A percentile compares a stretch with the other conserved stretches of the same genome.
Evolutionary conservation across 2,888 invertebrate genomes (phyloP).

Genomic region (Macrophya annulata): DNA sequence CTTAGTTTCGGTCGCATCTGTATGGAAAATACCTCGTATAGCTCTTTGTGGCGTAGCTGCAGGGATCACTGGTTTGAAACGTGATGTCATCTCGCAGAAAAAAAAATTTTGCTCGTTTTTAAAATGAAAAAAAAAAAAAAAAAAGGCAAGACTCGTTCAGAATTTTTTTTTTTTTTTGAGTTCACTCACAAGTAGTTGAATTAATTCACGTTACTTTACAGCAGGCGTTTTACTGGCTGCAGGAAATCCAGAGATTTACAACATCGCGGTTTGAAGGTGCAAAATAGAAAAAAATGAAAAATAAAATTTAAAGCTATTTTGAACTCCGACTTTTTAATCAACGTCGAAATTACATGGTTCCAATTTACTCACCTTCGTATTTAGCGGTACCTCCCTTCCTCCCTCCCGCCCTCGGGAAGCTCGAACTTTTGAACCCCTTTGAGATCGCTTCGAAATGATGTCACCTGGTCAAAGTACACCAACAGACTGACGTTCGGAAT

Average conservation of each 20-base stretch:
- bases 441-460: slow-evolving; percentile 56
- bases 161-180: neutral
- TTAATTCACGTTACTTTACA: neutral
- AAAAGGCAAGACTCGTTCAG: neutral
- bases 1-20: slow-evolving; percentile 50
- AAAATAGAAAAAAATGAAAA: neutral
- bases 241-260: neutral
- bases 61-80: slow-evolving; percentile 36
- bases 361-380: slow-evolving; percentile 22
- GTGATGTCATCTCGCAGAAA: slow-evolving; percentile 38
- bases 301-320: neutral
- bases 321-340: neutral
- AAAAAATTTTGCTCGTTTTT: neutral
- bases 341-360: neutral
- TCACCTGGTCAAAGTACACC: slow-evolving; percentile 67
- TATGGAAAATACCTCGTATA: neutral
- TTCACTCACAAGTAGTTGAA: neutral
- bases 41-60: slow-evolving; percentile 7
- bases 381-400: neutral
- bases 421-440: neutral
- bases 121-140: neutral
- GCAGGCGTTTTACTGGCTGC: neutral
- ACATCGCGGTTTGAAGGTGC: no score
- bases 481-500: slow-evolving; percentile 67
- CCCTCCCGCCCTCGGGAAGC: neutral